These are phyloP conservation scores for Drosophila melanosoma DNA, from an alignment of 2,888 invertebrate genomes.

Conservation along the genomic window DNA sequence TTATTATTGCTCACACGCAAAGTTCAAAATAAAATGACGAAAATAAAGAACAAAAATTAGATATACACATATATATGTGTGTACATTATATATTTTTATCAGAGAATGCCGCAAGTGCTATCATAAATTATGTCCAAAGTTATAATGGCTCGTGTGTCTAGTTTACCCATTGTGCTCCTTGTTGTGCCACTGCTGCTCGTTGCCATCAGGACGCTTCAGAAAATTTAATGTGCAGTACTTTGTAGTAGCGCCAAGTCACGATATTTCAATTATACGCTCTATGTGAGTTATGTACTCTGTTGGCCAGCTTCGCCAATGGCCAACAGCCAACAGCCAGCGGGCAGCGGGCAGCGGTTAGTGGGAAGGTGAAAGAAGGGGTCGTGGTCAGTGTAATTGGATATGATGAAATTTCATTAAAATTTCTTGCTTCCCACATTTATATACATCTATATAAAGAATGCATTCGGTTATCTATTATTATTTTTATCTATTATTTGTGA, in stretches of 20 bases:
- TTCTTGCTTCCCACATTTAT: slow-evolving; percentile 24
- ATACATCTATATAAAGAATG: neutral
- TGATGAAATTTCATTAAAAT: slow-evolving; percentile 47
- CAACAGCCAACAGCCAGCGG: neutral
- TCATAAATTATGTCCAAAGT: slow-evolving; percentile 77
- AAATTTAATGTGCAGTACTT: slow-evolving; percentile 53
- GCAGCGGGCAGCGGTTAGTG: neutral
- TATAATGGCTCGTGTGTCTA: slow-evolving; percentile 71
- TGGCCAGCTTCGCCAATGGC: slow-evolving; percentile 18
- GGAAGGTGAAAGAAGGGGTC: neutral
- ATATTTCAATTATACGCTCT: slow-evolving; percentile 74
- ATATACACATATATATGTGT: slow-evolving; percentile 12
- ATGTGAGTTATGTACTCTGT: slow-evolving; percentile 62
- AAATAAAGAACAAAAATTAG: slow-evolving; percentile 30
- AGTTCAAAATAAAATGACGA: slow-evolving; percentile 42
- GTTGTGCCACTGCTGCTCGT: slow-evolving; percentile 7
- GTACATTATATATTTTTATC: slow-evolving; percentile 7
- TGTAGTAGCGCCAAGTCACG: slow-evolving; percentile 69
- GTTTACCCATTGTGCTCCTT: slow-evolving; percentile 57
- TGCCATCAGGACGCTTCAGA: slow-evolving; percentile 54
- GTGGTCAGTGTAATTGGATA: slow-evolving; percentile 34
- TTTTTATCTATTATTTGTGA: slow-evolving; percentile 7
- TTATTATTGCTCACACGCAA: slow-evolving; percentile 68
- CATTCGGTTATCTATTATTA: neutral
- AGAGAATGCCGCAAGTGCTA: slow-evolving; percentile 64